Evolutionary conservation across 2,797 vertebrate genomes (phyloP).

Genomic region (Natrix natrix): DNA sequence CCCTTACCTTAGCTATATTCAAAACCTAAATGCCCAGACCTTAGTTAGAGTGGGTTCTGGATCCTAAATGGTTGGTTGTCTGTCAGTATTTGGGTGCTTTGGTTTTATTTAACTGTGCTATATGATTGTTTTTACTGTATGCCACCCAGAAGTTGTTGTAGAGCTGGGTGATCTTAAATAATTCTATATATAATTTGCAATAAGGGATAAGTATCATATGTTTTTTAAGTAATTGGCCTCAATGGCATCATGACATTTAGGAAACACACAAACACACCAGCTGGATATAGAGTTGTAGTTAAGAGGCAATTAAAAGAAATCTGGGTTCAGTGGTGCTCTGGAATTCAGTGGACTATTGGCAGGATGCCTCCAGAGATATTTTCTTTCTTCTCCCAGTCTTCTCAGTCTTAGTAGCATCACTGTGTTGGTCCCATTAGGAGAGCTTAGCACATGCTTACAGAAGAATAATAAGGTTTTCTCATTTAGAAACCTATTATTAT

Average conservation of each 20-base stretch:
- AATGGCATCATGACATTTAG: neutral
- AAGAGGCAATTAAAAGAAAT: neutral
- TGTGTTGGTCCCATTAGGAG: neutral
- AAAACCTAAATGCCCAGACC: neutral
- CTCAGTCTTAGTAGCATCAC: neutral
- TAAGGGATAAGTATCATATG: neutral
- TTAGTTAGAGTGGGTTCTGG: neutral
- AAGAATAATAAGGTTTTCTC: neutral
- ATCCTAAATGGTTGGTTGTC: neutral
- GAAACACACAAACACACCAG: neutral
- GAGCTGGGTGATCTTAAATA: neutral
- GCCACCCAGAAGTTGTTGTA: neutral
- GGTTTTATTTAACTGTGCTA: neutral
- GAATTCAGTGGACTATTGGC: neutral
- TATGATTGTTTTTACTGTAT: neutral
- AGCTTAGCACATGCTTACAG: neutral
- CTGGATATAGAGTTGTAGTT: neutral
- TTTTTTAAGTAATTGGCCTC: neutral
- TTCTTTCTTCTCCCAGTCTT: neutral
- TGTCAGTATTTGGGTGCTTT: neutral
- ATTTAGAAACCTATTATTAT: neutral
- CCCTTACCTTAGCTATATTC: neutral
- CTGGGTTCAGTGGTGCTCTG: neutral
- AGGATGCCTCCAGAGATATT: neutral
- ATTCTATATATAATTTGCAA: neutral